Base-by-base conservation (phyloP, 2,113 vertebrate species). In the Corydoras maculifer region DNA sequence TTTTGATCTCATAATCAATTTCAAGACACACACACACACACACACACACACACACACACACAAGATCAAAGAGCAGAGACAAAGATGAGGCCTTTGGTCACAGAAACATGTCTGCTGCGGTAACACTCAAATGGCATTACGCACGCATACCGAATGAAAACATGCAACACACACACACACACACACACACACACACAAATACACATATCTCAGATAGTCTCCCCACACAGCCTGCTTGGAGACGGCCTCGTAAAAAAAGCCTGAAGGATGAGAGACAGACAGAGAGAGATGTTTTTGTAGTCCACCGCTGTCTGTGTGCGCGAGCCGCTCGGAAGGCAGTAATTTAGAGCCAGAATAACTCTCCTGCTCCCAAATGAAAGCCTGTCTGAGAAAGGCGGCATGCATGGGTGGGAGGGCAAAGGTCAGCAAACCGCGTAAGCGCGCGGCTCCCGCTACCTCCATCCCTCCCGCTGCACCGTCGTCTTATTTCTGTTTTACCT, bases 291-390 rank as follows among this genome's bases (percentile, higher is more conserved):
- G 63, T 60, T 72, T 71, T 72, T 30, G 51, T 49, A 57, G 61
- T 29, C 30, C n/a, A 48, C 30, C 15, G 43, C 61, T 50, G 62
- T 35, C 9, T 59, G 43, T 50, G 58, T 57, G 49, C 2, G 51
- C 13, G 62, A 15, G 62, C 43, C 9, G 55, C 54, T 15, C 58
- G 31, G 55, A 72, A 72, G 25, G 54, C 62, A 72, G 70, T 65
- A 65, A 72, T 72, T 72, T 65, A 58, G 70, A 72, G 54, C 70
- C 62, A 65, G 62, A 72, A 72, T 72, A 72, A 72, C 70, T 72
- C 18, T 65, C 25, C 70, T 72, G 55, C 55, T 65, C 64, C 31
- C 43, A 72, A 72, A 72, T 65, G 43, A 72, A 72, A 65, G 70
- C 70, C 70, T 72, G 60, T 58, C 8, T 57, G 12, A 72, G 12